Percentiles rank a stretch among this genome's conserved stretches.
These are phyloP conservation scores for Tupaia chinensis DNA, from an alignment of 2,113 vertebrate species.

Conservation along the genomic window DNA sequence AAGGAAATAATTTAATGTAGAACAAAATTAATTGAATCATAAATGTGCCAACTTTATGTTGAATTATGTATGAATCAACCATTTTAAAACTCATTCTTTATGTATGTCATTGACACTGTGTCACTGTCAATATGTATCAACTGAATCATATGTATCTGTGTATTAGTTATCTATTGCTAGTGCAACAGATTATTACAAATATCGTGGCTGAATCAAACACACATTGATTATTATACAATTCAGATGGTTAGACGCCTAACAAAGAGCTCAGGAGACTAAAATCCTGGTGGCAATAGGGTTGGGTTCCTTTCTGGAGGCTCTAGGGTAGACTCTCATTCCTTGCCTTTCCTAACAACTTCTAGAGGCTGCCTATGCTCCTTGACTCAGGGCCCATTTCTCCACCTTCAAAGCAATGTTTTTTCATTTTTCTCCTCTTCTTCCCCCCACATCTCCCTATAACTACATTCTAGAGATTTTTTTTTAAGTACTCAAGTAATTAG, in stretches of 20 bases:
- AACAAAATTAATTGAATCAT: conserved; percentile 35
- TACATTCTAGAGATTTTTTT: neutral
- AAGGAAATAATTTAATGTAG: neutral
- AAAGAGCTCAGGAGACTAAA: neutral
- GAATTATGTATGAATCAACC: neutral
- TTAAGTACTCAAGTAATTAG: neutral
- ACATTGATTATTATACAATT: neutral
- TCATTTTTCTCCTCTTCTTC: neutral
- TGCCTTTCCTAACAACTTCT: neutral
- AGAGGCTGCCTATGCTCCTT: neutral
- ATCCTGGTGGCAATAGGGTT: neutral
- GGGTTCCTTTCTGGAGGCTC: neutral
- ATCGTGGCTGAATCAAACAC: neutral
- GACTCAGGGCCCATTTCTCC: neutral
- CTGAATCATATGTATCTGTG: neutral
- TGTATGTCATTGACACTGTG: neutral
- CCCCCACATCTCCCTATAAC: neutral
- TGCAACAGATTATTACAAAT: neutral
- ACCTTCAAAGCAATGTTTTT: neutral
- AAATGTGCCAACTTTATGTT: neutral
- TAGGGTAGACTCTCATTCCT: neutral
- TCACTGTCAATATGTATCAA: neutral
- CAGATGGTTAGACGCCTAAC: neutral
- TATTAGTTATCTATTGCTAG: neutral
- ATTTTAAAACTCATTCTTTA: neutral